phyloP scores from a whole-genome alignment of 2,888 invertebrate genomes.

The Erebia ligea region DNA sequence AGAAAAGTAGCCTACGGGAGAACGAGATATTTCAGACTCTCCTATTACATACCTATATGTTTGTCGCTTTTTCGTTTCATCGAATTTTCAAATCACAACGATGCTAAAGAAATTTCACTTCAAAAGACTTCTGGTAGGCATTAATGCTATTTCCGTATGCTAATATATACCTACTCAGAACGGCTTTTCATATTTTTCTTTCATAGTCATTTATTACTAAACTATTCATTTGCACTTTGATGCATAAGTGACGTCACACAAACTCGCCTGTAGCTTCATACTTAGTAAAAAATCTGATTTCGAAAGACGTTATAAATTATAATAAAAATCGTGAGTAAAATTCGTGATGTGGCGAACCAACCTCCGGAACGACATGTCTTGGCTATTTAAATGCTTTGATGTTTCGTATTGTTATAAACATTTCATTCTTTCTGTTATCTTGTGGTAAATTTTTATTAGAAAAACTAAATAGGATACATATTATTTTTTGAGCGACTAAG shows the following conservation, averaged over 20 bases:
- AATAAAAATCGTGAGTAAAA: conserved; percentile 14
- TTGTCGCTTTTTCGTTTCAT: too few species aligned
- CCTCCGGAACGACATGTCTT: conserved; percentile 9
- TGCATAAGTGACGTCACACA: background rate
- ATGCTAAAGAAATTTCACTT: too few species aligned
- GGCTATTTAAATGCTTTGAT: background rate
- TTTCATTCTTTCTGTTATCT: conserved; percentile 1
- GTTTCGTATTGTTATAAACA: background rate
- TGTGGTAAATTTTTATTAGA: background rate
- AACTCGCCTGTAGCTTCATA: background rate
- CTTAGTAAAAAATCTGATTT: background rate
- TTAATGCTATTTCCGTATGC: too few species aligned
- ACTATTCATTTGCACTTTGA: background rate
- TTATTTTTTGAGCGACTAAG: background rate
- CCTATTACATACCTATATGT: too few species aligned
- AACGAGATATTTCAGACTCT: too few species aligned
- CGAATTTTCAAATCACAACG: too few species aligned
- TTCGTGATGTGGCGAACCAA: conserved; percentile 3
- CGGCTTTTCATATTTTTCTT: too few species aligned
- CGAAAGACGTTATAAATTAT: background rate
- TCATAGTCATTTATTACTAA: too few species aligned
- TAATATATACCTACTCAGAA: too few species aligned
- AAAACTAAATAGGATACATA: background rate
- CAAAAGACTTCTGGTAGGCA: too few species aligned
- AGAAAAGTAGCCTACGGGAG: too few species aligned